A percentile compares a stretch with the other conserved stretches of the same genome.
phyloP scores from a whole-genome alignment of 2,113 vertebrate species.

The Pomatostomus ruficeps region DNA sequence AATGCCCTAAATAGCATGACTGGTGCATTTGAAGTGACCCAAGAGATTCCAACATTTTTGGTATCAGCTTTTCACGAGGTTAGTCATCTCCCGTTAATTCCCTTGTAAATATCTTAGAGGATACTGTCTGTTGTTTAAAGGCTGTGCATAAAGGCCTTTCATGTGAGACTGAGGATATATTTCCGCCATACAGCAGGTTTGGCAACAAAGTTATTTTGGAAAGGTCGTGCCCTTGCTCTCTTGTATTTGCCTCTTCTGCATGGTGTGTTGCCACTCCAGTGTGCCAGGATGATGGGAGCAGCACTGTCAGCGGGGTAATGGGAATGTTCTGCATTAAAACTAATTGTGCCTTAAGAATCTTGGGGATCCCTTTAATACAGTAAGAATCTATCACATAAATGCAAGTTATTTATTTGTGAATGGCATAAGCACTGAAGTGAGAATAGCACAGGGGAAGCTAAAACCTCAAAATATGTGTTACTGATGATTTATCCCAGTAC shows the following conservation, averaged over 20 bases:
- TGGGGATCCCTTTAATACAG: background rate
- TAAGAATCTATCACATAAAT: background rate
- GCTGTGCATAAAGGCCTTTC: background rate
- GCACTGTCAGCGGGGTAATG: background rate
- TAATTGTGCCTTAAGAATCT: background rate
- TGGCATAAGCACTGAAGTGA: background rate
- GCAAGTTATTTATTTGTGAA: background rate
- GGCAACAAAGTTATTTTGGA: background rate
- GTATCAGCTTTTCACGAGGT: background rate
- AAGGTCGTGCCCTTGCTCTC: background rate
- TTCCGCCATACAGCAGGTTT: background rate
- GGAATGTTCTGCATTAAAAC: background rate
- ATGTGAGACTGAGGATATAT: background rate
- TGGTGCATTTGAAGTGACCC: background rate
- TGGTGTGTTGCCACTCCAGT: background rate
- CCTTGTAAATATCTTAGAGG: background rate
- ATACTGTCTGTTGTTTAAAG: background rate
- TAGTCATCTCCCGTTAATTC: constrained; percentile 33
- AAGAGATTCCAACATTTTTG: background rate
- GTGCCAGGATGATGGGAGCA: background rate
- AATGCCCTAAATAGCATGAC: background rate
- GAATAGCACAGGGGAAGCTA: background rate
- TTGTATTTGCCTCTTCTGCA: background rate
- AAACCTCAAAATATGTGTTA: background rate
- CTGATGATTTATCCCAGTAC: background rate